Evolutionary conservation across 1,140 invertebrate genomes (phyloP), one percentile per base, ranked within the genome.

Genomic region (Prorops nasuta): DNA sequence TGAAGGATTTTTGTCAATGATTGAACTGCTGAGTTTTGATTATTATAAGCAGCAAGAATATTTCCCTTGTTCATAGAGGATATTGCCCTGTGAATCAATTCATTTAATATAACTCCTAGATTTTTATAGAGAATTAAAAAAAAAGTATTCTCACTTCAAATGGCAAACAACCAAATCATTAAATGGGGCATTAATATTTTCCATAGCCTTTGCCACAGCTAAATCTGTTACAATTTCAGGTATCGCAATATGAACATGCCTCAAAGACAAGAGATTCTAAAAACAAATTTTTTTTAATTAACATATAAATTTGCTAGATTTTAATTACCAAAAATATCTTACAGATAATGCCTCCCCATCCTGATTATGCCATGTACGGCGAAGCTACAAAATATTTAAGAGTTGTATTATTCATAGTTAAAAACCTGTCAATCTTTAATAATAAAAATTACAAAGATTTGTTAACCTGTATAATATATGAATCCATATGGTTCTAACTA

Each of bases 1-100:
- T 94, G 91, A 41, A 98, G 79, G 21, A 94, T 82, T 69, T 90
- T 94, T 0, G 88, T 87, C 35, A 97, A 86, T 6, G 82, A 78
- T 55, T 91, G 87, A 0, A 92, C 88, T 48, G 92, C 83, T 7
- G 81, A 71, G 60, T 84, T 86, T 66, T 98, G 94, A 52, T 86
- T 79, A 44, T 81, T 81, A 66, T 91, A 96, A 3, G 93, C 91
- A 56, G 87, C 81, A 46, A 86, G 78, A 46, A 85, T 87, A 60
- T 92, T 85, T 52, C 83, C 78, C 44, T 86, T 81, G 35, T 74
- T 72, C 1, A 90, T 73, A 41, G 83, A 79, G 78, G 82, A 80
- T 36, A 87, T 65, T 66, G 83, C 83, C 72, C 83, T 86, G 56
- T 31, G 77, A 75, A 38, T 28, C 17, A 42, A 10, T 36, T 36